Evolutionary conservation across 2,113 vertebrate species (phyloP).

Genomic region (Pimephales promelas): DNA sequence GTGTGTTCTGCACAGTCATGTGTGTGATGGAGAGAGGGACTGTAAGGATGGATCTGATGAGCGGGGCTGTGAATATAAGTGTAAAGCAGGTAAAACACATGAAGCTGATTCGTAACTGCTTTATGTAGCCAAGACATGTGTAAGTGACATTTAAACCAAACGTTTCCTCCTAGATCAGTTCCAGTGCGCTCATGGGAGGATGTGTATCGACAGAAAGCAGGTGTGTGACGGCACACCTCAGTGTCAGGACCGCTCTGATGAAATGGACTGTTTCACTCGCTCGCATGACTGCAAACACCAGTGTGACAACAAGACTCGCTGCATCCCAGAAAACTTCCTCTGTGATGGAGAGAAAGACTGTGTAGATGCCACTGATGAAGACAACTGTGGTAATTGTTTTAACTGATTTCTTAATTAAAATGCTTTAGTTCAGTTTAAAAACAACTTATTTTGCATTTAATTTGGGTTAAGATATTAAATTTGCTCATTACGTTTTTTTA

Average conservation of each 20-base stretch:
- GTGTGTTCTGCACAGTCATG: conserved; percentile 74
- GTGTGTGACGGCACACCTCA: conserved; percentile 82
- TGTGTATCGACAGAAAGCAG: conserved; percentile 70
- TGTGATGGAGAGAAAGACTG: conserved; percentile 87
- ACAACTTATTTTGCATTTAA: too few relatives aligned
- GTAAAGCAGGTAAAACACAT: conserved; percentile 66
- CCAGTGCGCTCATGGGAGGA: conserved; percentile 74
- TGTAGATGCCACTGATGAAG: conserved; percentile 80
- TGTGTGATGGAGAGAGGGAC: conserved; percentile 83
- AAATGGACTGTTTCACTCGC: conserved; percentile 70
- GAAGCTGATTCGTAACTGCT: background rate
- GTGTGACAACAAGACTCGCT: conserved; percentile 77
- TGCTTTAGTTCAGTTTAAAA: background rate
- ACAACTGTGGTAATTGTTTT: conserved; percentile 72
- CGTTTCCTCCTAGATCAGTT: conserved; percentile 70
- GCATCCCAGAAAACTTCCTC: conserved; percentile 81
- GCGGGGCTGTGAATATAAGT: conserved; percentile 55
- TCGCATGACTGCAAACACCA: conserved; percentile 76
- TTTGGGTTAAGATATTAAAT: background rate
- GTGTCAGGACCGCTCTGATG: conserved; percentile 84
- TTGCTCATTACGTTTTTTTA: background rate
- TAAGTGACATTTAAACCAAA: background rate
- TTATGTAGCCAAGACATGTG: too few relatives aligned
- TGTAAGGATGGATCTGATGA: conserved; percentile 85
- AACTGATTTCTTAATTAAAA: background rate